A percentile compares a stretch with the other conserved stretches of the same genome.
Evolutionary conservation across 1,140 invertebrate species (phyloP).

Genomic region (Ganaspis sp.): DNA sequence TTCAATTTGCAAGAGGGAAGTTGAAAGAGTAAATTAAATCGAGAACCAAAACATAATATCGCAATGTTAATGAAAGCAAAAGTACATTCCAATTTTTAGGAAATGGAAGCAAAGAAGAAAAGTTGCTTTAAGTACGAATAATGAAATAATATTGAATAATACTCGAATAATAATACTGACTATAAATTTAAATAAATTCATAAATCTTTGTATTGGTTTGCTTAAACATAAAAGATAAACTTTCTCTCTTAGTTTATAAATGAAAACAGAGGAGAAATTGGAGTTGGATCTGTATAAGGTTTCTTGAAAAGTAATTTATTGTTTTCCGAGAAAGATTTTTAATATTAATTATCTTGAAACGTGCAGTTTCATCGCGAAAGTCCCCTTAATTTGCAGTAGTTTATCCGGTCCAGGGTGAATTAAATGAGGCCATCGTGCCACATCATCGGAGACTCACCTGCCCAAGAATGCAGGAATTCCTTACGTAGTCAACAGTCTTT

Average conservation of each 20-base stretch:
- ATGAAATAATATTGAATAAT: no score
- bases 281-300: background rate
- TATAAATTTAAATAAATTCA: no score
- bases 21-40: no score
- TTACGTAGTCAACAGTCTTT: slow-evolving; percentile 48
- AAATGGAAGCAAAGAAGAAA: no score
- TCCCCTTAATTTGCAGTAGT: slow-evolving; percentile 12
- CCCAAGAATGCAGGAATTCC: slow-evolving; percentile 64
- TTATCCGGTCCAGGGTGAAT: slow-evolving; percentile 42
- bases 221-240: no score
- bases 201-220: no score
- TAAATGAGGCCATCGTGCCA: slow-evolving; percentile 65
- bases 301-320: slow-evolving; percentile 12
- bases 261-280: slow-evolving; percentile 6
- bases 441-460: slow-evolving; percentile 66
- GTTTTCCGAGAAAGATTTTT: slow-evolving; percentile 9
- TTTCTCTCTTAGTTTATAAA: background rate
- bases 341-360: slow-evolving; percentile 23
- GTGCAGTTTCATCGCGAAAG: slow-evolving; percentile 1
- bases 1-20: no score
- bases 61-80: no score
- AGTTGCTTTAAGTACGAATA: no score
- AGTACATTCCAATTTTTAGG: no score
- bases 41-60: no score
- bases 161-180: no score